Conservation (phyloP, 2,113 vertebrate genomes). For the Xiphias gladius region DNA sequence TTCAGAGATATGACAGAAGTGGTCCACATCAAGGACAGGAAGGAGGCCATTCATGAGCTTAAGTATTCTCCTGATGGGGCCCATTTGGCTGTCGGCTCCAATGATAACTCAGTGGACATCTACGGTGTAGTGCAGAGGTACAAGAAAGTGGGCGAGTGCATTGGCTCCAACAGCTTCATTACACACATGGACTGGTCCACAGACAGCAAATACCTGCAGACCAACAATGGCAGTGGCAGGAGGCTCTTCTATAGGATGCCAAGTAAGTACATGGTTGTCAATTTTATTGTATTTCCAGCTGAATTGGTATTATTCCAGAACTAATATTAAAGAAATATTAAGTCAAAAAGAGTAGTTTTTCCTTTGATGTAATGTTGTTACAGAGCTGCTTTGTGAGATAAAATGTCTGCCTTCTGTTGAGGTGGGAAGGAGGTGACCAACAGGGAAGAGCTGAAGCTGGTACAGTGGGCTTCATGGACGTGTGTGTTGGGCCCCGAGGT, state of each 20-base stretch:
- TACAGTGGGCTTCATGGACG: conserved; percentile 97
- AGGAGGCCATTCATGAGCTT: conserved; percentile 97
- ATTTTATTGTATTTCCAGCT: not conserved
- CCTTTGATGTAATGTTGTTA: not conserved
- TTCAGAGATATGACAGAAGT: conserved; percentile 99
- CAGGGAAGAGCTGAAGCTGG: conserved; percentile 94
- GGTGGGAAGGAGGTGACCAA: conserved; percentile 96
- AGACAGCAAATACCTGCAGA: conserved; percentile 96
- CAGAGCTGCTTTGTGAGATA: conserved; percentile 53
- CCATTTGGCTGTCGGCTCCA: conserved; percentile 96
- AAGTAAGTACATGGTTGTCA: conserved; percentile 82
- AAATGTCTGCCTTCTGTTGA: conserved; percentile 77
- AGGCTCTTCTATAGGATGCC: conserved; percentile 97
- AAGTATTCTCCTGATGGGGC: conserved; percentile 97
- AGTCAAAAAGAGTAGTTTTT: not conserved
- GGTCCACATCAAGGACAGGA: conserved; percentile 98
- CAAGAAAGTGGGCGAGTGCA: conserved; percentile 96
- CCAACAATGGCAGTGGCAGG: conserved; percentile 93
- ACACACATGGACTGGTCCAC: conserved; percentile 99
- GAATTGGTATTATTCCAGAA: not conserved
- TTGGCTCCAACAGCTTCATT: conserved; percentile 94
- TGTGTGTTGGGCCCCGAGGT: conserved; percentile 96
- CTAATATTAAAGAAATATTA: not conserved
- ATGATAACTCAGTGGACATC: conserved; percentile 95
- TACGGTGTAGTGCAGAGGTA: conserved; percentile 95